phyloP scores from a whole-genome alignment of 1,140 invertebrate genomes.

The Plectus sambesii region DNA sequence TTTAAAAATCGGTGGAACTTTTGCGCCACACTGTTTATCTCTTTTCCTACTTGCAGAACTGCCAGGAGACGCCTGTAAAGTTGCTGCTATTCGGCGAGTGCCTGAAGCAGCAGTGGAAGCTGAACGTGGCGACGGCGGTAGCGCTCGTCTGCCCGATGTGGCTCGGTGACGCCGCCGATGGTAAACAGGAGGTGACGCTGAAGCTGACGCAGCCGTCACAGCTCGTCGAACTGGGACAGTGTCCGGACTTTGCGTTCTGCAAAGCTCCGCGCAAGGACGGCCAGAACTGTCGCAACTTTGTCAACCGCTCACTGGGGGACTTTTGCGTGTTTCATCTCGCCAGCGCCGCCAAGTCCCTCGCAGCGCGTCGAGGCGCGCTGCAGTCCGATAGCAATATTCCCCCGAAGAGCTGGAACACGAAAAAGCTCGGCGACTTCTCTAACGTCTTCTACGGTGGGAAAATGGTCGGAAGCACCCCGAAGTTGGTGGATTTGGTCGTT shows the following conservation, averaged over 20 bases:
- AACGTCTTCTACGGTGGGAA: no score
- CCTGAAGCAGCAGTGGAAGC: constrained; percentile 36
- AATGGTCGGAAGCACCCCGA: no score
- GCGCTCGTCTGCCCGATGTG: constrained; percentile 22
- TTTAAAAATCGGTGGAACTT: not conserved
- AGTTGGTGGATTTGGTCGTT: no score
- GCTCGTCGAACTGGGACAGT: constrained; percentile 32
- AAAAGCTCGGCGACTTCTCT: no score
- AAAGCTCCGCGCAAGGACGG: constrained; percentile 19
- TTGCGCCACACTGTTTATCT: not conserved
- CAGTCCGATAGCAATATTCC: no score
- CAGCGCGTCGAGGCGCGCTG: no score
- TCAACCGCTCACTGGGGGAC: constrained; percentile 17
- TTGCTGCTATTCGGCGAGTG: constrained; percentile 40
- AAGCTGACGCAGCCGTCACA: constrained; percentile 32
- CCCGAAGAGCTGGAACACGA: no score
- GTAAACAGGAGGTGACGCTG: constrained; percentile 21
- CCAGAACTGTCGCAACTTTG: constrained; percentile 20
- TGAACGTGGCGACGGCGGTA: constrained; percentile 28
- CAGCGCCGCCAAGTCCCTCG: no score
- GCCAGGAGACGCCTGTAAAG: constrained; percentile 25
- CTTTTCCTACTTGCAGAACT: constrained; percentile 20
- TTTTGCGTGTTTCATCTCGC: constrained; percentile 27
- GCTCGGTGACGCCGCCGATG: constrained; percentile 14
- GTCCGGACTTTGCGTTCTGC: constrained; percentile 31